phyloP scores from a whole-genome alignment of 2,113 vertebrate species.

The Zosterops pallidus region DNA sequence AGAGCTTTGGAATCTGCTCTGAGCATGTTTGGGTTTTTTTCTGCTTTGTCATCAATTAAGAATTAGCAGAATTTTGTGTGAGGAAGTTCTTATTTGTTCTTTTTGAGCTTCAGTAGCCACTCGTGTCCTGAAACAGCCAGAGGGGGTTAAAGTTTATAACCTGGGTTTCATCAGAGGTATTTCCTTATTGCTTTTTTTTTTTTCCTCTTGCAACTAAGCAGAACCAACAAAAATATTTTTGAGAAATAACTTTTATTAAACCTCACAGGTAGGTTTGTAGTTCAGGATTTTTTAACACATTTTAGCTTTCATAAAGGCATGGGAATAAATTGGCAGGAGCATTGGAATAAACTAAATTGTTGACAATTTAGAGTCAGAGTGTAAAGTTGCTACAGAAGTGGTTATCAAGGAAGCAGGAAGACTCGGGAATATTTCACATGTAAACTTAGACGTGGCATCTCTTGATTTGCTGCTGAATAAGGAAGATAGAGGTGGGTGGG shows the following conservation, averaged over 20 bases:
- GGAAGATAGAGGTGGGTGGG: neutral
- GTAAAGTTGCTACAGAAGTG: neutral
- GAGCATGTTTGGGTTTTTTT: neutral
- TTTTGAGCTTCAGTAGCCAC: neutral
- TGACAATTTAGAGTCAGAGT: neutral
- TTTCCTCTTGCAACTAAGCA: neutral
- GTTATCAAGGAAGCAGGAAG: neutral
- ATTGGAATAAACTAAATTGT: neutral
- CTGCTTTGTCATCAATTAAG: neutral
- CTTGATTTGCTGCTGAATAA: neutral
- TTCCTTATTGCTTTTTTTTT: neutral
- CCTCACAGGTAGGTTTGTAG: neutral
- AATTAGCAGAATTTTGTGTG: neutral
- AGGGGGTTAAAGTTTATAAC: neutral
- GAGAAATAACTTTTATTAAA: neutral
- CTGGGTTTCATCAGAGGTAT: neutral
- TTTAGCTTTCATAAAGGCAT: neutral
- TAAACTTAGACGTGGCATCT: neutral
- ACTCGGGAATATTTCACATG: rapidly evolving
- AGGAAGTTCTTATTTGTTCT: neutral
- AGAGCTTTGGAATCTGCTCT: neutral
- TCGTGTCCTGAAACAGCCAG: neutral
- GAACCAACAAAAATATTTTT: neutral
- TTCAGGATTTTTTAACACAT: neutral
- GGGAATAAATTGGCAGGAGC: neutral